phyloP scores from a whole-genome alignment of 2,797 vertebrate genomes.

The Ctenopoma multispine region DNA sequence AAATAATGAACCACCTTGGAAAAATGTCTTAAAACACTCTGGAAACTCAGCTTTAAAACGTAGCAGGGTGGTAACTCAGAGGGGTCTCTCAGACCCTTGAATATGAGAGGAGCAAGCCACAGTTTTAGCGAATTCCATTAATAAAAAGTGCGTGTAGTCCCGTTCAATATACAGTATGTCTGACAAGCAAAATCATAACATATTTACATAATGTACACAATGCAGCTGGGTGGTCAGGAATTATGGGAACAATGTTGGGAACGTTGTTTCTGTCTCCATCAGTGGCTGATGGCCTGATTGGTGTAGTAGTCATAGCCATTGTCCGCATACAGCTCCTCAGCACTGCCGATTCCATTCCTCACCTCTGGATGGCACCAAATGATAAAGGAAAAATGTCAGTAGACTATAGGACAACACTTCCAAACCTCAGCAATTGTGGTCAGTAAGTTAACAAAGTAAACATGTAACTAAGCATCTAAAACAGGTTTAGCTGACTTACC shows the following conservation, averaged over 20 bases:
- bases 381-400: slow-evolving; percentile 16
- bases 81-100: slow-evolving; percentile 17
- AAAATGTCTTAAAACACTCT: slow-evolving; percentile 31
- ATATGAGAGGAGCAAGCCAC: slow-evolving; percentile 49
- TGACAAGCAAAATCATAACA: slow-evolving; percentile 30
- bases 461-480: background rate
- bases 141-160: slow-evolving; percentile 67
- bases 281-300: slow-evolving; percentile 81
- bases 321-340: slow-evolving; percentile 90
- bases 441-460: background rate
- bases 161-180: slow-evolving; percentile 36
- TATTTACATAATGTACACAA: slow-evolving; percentile 69
- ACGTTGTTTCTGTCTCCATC: slow-evolving; percentile 22
- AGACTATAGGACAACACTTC: background rate
- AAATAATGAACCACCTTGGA: slow-evolving; percentile 56
- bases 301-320: slow-evolving; percentile 87
- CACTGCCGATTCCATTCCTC: slow-evolving; percentile 86
- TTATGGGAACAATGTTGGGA: background rate
- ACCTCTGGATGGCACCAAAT: slow-evolving; percentile 87
- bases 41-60: slow-evolving; percentile 20
- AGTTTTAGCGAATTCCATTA: slow-evolving; percentile 52
- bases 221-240: slow-evolving; percentile 20
- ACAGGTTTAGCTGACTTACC: slow-evolving; percentile 64
- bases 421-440: background rate
- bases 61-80: slow-evolving; percentile 29